Percentiles rank a stretch among this genome's conserved stretches.
phyloP scores from a whole-genome alignment of 2,797 vertebrate species.

The Menidia menidia region DNA sequence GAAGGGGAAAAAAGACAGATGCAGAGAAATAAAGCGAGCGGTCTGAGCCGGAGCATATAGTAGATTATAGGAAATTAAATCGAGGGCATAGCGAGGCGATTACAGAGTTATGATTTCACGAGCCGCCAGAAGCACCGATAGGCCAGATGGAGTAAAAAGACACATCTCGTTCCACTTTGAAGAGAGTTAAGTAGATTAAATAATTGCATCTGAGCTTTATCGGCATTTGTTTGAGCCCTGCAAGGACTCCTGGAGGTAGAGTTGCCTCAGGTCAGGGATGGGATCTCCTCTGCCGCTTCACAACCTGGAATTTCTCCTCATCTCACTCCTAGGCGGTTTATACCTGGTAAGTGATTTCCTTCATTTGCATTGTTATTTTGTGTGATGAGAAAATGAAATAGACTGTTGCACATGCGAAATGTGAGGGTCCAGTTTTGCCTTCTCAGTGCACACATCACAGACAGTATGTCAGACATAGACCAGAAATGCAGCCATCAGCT shows the following conservation, averaged over 20 bases:
- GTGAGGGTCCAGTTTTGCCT: slow-evolving; percentile 3
- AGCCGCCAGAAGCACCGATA: slow-evolving; percentile 61
- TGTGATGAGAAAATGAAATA: neutral
- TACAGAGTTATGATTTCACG: slow-evolving; percentile 79
- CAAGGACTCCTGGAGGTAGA: slow-evolving; percentile 59
- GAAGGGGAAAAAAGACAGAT: slow-evolving; percentile 76
- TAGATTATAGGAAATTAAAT: slow-evolving; percentile 78
- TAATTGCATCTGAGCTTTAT: slow-evolving; percentile 64
- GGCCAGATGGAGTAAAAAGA: slow-evolving; percentile 74
- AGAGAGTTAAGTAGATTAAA: slow-evolving; percentile 71
- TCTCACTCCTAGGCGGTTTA: slow-evolving; percentile 86
- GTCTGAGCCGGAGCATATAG: slow-evolving; percentile 60
- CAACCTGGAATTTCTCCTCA: slow-evolving; percentile 89
- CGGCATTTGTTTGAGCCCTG: slow-evolving; percentile 58
- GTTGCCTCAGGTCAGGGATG: slow-evolving; percentile 85
- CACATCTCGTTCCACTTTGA: slow-evolving; percentile 62
- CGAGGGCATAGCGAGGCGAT: slow-evolving; percentile 69
- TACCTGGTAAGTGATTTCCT: slow-evolving; percentile 89
- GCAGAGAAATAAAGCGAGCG: slow-evolving; percentile 73
- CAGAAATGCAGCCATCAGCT: slow-evolving; percentile 12
- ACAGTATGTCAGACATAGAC: slow-evolving; percentile 22
- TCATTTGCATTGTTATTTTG: neutral
- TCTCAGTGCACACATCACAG: slow-evolving; percentile 16
- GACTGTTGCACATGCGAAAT: slow-evolving; percentile 2
- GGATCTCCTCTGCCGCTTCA: slow-evolving; percentile 87